Evolutionary conservation across 2,797 vertebrate species (phyloP).

Genomic region (Anableps anableps): DNA sequence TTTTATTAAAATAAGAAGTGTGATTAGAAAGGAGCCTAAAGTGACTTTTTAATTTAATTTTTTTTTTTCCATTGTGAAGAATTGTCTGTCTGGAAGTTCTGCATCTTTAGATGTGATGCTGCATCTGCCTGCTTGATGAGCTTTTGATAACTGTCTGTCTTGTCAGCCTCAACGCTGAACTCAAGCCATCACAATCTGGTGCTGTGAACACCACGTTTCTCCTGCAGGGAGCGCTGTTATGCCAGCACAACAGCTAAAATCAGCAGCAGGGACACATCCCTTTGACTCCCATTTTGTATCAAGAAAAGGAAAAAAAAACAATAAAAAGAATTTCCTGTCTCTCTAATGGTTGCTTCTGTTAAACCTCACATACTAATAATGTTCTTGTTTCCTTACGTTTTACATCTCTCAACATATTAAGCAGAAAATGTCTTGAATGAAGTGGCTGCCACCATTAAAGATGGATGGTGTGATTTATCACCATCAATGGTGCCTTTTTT

Average conservation of each 20-base stretch:
- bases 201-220: constrained; percentile 57
- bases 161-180: constrained; percentile 25
- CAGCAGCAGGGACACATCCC: constrained; percentile 61
- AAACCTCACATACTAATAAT: constrained; percentile 53
- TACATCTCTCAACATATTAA: constrained; percentile 43
- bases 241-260: constrained; percentile 51
- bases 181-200: constrained; percentile 41
- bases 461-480: constrained; percentile 65
- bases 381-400: constrained; percentile 61
- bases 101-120: constrained; percentile 36
- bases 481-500: constrained; percentile 81
- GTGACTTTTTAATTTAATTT: background rate
- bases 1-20: constrained; percentile 41
- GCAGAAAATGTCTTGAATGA: constrained; percentile 66
- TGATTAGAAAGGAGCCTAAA: constrained; percentile 35
- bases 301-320: constrained; percentile 46
- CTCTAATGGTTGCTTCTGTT: constrained; percentile 43
- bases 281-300: constrained; percentile 62
- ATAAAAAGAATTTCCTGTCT: constrained; percentile 53
- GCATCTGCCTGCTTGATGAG: constrained; percentile 33
- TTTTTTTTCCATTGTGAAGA: constrained; percentile 38
- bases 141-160: constrained; percentile 1
- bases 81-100: constrained; percentile 47
- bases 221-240: constrained; percentile 70
- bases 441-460: constrained; percentile 54